Conservation (phyloP, 1,140 invertebrate species). For the Drosophila baimaii region DNA sequence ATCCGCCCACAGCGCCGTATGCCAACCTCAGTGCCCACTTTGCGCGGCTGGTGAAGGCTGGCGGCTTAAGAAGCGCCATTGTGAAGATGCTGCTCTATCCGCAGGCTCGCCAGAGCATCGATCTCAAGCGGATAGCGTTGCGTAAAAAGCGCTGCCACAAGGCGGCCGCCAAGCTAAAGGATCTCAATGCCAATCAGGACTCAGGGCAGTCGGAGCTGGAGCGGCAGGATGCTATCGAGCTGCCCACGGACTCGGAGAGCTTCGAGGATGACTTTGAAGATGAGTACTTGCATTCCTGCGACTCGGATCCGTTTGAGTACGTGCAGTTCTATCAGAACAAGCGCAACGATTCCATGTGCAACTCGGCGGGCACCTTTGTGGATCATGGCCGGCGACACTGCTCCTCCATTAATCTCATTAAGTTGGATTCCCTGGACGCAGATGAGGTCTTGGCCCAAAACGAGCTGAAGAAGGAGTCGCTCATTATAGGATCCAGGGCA, state of each 20-base stretch:
- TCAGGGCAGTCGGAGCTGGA: constrained; percentile 78
- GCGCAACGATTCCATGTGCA: constrained; percentile 63
- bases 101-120: constrained; percentile 85
- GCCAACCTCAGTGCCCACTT: constrained; percentile 90
- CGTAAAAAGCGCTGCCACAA: constrained; percentile 85
- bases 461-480: constrained; percentile 75
- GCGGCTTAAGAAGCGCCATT: constrained; percentile 88
- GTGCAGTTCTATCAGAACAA: constrained; percentile 87
- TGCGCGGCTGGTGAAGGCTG: constrained; percentile 89
- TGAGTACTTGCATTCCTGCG: constrained; percentile 83
- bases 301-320: constrained; percentile 87
- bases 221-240: constrained; percentile 87
- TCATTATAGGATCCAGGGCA: constrained; percentile 75
- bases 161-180: constrained; percentile 83
- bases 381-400: constrained; percentile 83
- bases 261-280: constrained; percentile 58
- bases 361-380: constrained; percentile 84
- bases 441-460: constrained; percentile 51
- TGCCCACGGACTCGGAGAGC: constrained; percentile 80
- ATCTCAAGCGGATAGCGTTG: constrained; percentile 84
- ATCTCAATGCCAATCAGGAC: constrained; percentile 49
- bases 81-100: constrained; percentile 90
- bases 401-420: constrained; percentile 79
- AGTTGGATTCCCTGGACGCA: constrained; percentile 61
- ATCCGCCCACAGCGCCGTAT: constrained; percentile 88